Conservation (phyloP, 2,797 vertebrate genomes). For the Apodemus agrarius region DNA sequence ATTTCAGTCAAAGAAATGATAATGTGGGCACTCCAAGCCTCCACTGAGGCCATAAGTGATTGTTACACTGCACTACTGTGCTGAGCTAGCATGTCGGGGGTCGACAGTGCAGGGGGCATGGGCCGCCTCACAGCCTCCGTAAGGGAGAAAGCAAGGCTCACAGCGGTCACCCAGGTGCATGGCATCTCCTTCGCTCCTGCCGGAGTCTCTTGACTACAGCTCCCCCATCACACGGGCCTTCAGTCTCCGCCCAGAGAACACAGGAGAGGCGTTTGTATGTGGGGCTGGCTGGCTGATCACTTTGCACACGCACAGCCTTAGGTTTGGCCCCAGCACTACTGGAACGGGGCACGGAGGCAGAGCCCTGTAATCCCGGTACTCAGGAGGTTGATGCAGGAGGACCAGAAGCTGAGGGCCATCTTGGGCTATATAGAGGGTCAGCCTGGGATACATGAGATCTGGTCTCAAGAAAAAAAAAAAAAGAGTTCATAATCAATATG, state of each 20-base stretch:
- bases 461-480: background rate
- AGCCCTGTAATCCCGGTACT: background rate
- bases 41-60: conserved; percentile 52
- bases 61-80: background rate
- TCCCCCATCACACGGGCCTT: background rate
- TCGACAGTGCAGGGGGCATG: background rate
- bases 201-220: background rate
- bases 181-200: background rate
- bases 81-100: background rate
- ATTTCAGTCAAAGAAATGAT: conserved; percentile 66
- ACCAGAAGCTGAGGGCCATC: background rate
- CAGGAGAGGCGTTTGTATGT: background rate
- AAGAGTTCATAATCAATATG: background rate
- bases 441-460: background rate
- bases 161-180: background rate
- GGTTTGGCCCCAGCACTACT: background rate
- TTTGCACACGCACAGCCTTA: background rate
- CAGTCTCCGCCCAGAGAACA: background rate
- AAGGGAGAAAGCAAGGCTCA: conserved; percentile 6
- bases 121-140: background rate
- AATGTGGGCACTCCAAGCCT: conserved; percentile 49
- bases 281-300: background rate
- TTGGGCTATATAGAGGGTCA: background rate
- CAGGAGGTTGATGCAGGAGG: background rate
- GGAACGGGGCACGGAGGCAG: too few species aligned